Conservation (phyloP, 1,140 invertebrate genomes). For the Palaemon carinicauda region DNA sequence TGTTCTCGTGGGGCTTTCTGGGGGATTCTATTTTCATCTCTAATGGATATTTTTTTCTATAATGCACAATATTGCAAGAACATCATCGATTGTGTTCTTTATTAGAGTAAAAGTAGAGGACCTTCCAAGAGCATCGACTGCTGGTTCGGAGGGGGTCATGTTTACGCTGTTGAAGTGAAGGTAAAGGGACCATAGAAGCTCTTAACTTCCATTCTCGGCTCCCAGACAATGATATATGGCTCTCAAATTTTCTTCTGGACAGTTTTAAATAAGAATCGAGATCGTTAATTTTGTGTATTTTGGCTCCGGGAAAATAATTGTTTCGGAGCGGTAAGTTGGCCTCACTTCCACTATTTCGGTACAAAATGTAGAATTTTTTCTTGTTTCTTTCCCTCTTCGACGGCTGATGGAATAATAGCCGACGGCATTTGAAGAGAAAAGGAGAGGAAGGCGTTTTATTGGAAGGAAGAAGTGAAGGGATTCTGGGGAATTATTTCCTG, state of each 20-base stretch:
- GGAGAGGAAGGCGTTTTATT: too few relatives aligned
- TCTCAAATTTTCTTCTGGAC: constrained; percentile 54
- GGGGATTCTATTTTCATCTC: too few relatives aligned
- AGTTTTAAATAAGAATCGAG: constrained; percentile 56
- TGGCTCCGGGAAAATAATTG: constrained; percentile 26
- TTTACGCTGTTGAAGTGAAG: constrained; percentile 39
- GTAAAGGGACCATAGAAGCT: constrained; percentile 50
- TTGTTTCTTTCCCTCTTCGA: background rate
- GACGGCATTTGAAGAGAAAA: too few relatives aligned
- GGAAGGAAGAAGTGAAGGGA: too few relatives aligned
- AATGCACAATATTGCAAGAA: background rate
- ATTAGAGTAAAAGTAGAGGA: background rate
- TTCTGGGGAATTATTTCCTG: too few relatives aligned
- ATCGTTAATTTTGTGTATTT: constrained; percentile 55
- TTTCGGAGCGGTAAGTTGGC: constrained; percentile 1
- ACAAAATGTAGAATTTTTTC: background rate
- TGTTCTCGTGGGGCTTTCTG: background rate
- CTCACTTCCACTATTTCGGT: too few relatives aligned
- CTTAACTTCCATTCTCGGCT: constrained; percentile 50
- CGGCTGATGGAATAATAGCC: too few relatives aligned
- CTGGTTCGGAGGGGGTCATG: constrained; percentile 40
- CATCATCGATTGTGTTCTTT: background rate
- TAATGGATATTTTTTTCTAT: background rate
- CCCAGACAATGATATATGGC: constrained; percentile 55
- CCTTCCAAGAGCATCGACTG: background rate